A percentile compares a stretch with the other conserved stretches of the same genome.
Conservation (phyloP, 2,888 invertebrate genomes). For the Hermodice carunculata region DNA sequence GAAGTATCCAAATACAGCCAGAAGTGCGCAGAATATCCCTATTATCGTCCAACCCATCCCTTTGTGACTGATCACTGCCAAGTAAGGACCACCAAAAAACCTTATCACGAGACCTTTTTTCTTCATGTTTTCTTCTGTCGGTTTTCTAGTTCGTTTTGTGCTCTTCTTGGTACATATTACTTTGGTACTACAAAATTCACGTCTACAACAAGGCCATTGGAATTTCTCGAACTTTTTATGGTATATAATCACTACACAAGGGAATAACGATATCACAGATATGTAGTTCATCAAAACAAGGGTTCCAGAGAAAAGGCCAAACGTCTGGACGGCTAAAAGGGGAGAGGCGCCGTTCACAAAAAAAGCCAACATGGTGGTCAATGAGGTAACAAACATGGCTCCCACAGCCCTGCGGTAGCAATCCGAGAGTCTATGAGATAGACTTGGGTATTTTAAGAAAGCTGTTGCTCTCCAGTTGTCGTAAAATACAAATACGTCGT, state of each 20-base stretch:
- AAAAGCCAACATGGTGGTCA: slow-evolving; percentile 63
- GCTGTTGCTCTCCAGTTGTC: slow-evolving; percentile 61
- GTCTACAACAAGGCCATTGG: slow-evolving; percentile 38
- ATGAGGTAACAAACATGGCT: slow-evolving; percentile 62
- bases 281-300: slow-evolving; percentile 62
- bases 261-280: slow-evolving; percentile 62
- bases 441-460: slow-evolving; percentile 38
- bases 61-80: slow-evolving; percentile 49
- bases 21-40: too few relatives aligned
- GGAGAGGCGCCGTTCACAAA: slow-evolving; percentile 58
- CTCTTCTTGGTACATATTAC: too few relatives aligned
- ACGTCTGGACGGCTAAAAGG: slow-evolving; percentile 53
- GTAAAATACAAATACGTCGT: slow-evolving; percentile 64
- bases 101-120: too few relatives aligned
- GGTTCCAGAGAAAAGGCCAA: slow-evolving; percentile 59
- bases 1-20: too few relatives aligned
- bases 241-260: slow-evolving; percentile 53
- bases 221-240: slow-evolving; percentile 41
- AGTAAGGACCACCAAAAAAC: slow-evolving; percentile 48
- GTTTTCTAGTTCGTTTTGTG: too few relatives aligned
- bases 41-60: too few relatives aligned
- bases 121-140: too few relatives aligned
- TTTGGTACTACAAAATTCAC: too few relatives aligned
- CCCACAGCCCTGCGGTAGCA: slow-evolving; percentile 57
- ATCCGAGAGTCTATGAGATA: slow-evolving; percentile 54